Evolutionary conservation across 2,113 vertebrate species (phyloP), one percentile per base, ranked within the genome.

Genomic region (Misgurnus anguillicaudatus): DNA sequence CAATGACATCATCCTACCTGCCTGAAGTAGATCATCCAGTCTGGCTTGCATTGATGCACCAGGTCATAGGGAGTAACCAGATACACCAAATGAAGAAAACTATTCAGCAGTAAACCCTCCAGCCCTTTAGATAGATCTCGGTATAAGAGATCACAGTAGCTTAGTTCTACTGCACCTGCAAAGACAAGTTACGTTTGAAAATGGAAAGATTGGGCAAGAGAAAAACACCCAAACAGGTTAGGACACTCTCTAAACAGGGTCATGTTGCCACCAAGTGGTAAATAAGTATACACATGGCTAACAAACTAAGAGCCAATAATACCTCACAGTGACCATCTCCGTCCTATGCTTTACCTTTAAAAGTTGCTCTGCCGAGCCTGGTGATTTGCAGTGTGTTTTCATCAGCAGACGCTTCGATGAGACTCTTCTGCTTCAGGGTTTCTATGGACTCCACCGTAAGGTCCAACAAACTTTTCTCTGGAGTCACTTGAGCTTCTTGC

Each of bases 21-120:
- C 81, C 91, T 91, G 86, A 95, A 93, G 86, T 92, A 99, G 53
- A 95, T 82, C 94, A 96, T 98, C 97, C 98, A 99, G 9, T 99
- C 92, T 13, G 97, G 98, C 17, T 87, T 93, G 84, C 93, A 94
- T 77, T 92, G 95, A 3, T 85, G 84, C 62, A 90, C 82, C 90
- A 97, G 75, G 45, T 98, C 95, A 58, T 98, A 98, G 0, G 98
- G 98, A 10, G 95, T 98, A 65, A 95, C 90, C 85, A 99, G 89
- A 87, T 97, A 99, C 0, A 97, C 83, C 45, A 99, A 93, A 85
- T 98, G 97, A 73, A 99, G 92, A 81, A 87, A 90, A 78, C 92
- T 98, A 86, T 95, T 93, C 3, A 99, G 95, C 77, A 98, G 81
- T 51, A 99, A 92, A 19, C 94, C 94, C 83, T 98, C 94, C 79